These are phyloP conservation scores for Hypanus sabinus DNA, from an alignment of 2,113 vertebrate species.

Conservation along the genomic window DNA sequence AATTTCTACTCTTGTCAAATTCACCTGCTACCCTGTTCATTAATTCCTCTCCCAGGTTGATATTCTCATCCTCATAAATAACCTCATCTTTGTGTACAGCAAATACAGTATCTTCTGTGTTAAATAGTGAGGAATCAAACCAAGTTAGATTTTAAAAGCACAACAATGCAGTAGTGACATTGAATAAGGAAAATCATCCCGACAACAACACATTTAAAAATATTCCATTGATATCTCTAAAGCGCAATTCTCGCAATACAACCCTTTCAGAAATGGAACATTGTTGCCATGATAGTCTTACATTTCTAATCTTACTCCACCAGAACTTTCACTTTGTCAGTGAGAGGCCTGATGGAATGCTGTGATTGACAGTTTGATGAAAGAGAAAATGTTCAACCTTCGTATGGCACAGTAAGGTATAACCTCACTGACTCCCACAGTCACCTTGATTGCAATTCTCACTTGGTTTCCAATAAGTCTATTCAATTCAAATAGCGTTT, in stretches of 20 bases:
- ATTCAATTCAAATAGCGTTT: too few relatives aligned
- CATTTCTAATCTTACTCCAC: not conserved
- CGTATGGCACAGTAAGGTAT: not conserved
- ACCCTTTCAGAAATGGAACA: not conserved
- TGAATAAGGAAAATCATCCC: not conserved
- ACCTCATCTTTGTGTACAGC: not conserved
- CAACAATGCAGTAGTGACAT: not conserved
- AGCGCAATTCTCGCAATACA: not conserved
- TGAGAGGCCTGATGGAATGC: not conserved
- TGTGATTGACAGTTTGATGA: conserved; percentile 1
- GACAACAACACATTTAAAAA: not conserved
- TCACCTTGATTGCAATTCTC: too few relatives aligned
- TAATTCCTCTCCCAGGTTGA: not conserved
- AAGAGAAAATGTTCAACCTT: not conserved
- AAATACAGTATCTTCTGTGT: not conserved
- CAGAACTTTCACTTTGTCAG: not conserved
- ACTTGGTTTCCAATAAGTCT: too few relatives aligned
- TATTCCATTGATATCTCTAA: not conserved
- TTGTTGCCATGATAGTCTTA: not conserved
- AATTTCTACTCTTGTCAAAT: not conserved
- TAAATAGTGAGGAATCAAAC: not conserved
- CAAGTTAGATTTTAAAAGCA: not conserved
- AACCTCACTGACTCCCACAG: too few relatives aligned
- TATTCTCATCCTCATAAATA: not conserved
- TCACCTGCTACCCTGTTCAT: not conserved